Base-by-base conservation (phyloP, 2,888 invertebrate genomes). In the Acleris literana region DNA sequence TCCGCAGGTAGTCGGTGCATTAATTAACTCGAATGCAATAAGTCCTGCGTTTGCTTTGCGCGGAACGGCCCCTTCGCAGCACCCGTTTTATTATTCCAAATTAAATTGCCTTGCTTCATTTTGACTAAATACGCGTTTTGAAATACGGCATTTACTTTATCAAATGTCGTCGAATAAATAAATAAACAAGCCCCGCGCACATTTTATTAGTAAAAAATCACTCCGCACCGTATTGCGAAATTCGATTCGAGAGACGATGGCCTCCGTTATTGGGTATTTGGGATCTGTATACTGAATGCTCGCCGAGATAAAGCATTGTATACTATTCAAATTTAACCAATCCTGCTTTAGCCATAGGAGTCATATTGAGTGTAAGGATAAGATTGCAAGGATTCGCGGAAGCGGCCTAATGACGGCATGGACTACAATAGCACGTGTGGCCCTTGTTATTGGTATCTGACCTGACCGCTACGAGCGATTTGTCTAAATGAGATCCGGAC, bases 401-500 rank as follows among this genome's bases (percentile, higher is more conserved):
- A 90, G 85, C 87, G 84, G 82, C 85, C 90, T 92, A 91, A 92
- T 90, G 92, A 91, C 86, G 88, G 85, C 85, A 80, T 79, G 79
- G 84, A 86, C 81, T 84, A 92, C 92, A 92, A 92, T 91, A 88
- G 90, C 88, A 90, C 85, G 85, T 84, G 86, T 86, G 85, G 80
- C 83, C 87, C 90, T 91, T 92, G 86, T 91, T 92, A 91, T 91
- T 91, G 91, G 89, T 90, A 88, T 90, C 90, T 88, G 90, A 88
- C 88, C 87, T 90, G 89, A 91, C 91, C 91, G 90, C 90, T 88
- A 90, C 88, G 84, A 89, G 86, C 90, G 90, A 92, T 92, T 92
- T 91, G 92, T 92, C 90, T 88, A 91, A 91, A 92, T 90, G 90
- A 92, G 90, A 90, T 90, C 91, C 92, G 91, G 89, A 82, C 86